Base-by-base conservation (phyloP, 1,140 invertebrate species). In the Magallana angulata region DNA sequence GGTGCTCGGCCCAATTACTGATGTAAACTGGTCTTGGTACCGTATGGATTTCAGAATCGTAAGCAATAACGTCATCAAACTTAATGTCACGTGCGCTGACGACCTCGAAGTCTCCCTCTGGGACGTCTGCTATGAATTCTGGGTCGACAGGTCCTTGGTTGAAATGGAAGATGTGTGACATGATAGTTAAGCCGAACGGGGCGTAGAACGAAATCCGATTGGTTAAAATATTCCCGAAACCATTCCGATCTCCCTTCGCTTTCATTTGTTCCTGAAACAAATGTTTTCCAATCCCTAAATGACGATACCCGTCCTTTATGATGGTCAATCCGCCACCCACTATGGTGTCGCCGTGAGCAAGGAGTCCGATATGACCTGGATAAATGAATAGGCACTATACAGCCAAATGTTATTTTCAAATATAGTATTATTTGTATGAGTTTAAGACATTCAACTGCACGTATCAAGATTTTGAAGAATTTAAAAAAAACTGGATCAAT, bases 101-200 rank as follows among this genome's bases (percentile, higher is more conserved):
- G 8, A 92, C 88, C 62, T 92, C 89, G 57, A 89, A 87, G 85
- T 92, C 90, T 48, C 85, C 89, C 30, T 48, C 71, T 6, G 88
- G 83, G 11, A 82, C 30, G 3, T 90, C 84, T 36, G 62, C 82
- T 36, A 90, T 71, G 62, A 90, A 92, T 0, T 89, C 87, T 11
- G 89, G 88, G 84, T 89, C 91, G 14, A 91, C 85, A 0, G 88
- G 90, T 16, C 91, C 90, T 59, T 89, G 87, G 60, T 89, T 92
- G 86, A 90, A 92, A 86, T 92, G 91, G 9, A 91, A 84, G 0
- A 89, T 92, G 30, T 88, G 91, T 12, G 90, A 91, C 58, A 88
- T 88, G 80, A 90, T 91, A n/a, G 89, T 92, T 90, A 89, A 92
- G 7, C 91, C 91, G 81, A 92, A 92, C 82, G 91, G 91, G 18